Evolutionary conservation across 2,888 invertebrate genomes (phyloP), one percentile per base, ranked within the genome.

Genomic region (Polyommatus iphigenia): DNA sequence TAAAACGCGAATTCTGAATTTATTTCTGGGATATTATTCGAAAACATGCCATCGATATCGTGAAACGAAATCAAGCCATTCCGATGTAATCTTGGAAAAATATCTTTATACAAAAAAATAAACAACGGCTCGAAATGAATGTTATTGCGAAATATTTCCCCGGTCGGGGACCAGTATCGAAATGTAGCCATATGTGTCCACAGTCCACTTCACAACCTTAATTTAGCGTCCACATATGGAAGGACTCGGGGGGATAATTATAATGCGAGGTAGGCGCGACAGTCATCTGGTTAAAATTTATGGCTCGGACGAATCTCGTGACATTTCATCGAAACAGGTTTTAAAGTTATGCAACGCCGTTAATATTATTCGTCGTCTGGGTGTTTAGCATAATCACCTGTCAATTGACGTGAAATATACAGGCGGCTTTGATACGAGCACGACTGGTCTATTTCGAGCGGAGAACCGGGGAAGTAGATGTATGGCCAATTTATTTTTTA

Each of bases 271-370:
- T 86, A 84, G 87, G 87, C 86, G 89, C 83, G 83, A 84, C 85
- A 86, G 87, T 89, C 90, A 89, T 90, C 89, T 90, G 89, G 85
- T 84, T 84, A 85, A 59, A 41, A 73, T 86, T 85, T 85, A 89
- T 85, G 84, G 84, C 84, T 84, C 82, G 85, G 85, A 88, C 87
- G 86, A 85, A 83, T 87, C 84, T 85, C 82, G 86, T 90, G 91
- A 87, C 90, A 90, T 91, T 91, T 88, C 86, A 88, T 86, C 82
- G 84, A 83, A 90, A 91, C 92, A 88, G 83, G 91, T 92, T 90
- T 85, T 82, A 86, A 87, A 89, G 87, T 91, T 91, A 92, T 90
- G 92, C 91, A 92, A 93, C 87, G 88, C 87, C 89, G 88, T 87
- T 85, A 88, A 88, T 88, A 86, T 85, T 84, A 86, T 85, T 85